These are phyloP conservation scores for Phalacrocorax aristotelis DNA, from an alignment of 2,113 vertebrate species.

Conservation along the genomic window DNA sequence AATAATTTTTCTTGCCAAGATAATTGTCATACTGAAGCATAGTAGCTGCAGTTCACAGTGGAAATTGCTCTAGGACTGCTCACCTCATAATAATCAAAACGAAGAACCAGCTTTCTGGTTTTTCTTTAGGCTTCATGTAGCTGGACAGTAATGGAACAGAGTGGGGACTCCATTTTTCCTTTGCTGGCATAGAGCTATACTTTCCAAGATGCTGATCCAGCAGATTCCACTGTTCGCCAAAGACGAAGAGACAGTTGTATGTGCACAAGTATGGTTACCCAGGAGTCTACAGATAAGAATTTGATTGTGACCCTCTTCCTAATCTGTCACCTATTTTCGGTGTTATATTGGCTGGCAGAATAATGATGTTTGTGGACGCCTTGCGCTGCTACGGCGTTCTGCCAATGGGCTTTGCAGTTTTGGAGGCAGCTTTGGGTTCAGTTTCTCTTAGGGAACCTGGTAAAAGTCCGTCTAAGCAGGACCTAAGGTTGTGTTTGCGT, in stretches of 20 bases:
- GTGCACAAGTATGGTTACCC: background rate
- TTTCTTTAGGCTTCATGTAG: background rate
- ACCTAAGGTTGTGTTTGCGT: background rate
- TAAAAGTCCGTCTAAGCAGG: background rate
- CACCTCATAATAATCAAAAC: background rate
- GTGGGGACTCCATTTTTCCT: background rate
- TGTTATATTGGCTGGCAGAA: background rate
- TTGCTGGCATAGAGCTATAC: background rate
- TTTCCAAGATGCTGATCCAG: background rate
- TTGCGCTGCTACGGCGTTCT: background rate
- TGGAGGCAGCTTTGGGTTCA: background rate
- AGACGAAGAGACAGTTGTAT: background rate
- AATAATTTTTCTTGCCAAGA: slow-evolving; percentile 1
- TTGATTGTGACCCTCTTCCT: background rate
- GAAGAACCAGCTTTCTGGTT: background rate
- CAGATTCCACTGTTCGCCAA: background rate
- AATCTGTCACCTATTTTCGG: background rate
- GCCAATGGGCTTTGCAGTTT: background rate
- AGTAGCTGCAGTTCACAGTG: background rate
- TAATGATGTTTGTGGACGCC: background rate
- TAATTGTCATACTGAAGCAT: background rate
- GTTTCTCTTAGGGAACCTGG: background rate
- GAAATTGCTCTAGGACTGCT: background rate
- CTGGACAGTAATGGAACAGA: background rate
- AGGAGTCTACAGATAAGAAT: background rate